Evolutionary conservation across 92 coral and sea anemone species (phyloP).

Genomic region (Siderastrea siderea): DNA sequence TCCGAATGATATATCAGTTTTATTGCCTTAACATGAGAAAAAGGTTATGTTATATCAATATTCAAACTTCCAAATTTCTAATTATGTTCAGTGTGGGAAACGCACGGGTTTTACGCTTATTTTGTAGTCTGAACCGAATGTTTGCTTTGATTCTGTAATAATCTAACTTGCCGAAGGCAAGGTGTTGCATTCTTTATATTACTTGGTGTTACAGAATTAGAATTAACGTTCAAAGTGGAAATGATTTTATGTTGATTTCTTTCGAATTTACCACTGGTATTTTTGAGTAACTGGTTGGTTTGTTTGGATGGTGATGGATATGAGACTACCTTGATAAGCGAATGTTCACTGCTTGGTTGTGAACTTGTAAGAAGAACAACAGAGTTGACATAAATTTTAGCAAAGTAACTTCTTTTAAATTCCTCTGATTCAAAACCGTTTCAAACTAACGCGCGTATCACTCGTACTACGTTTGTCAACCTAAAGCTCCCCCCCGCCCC

Average conservation of each 20-base stretch:
- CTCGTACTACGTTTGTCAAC: too few species aligned
- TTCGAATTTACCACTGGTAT: background rate
- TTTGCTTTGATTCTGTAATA: conserved; percentile 1
- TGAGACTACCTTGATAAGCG: background rate
- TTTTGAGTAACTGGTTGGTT: too few species aligned
- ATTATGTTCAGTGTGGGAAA: background rate
- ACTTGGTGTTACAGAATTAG: background rate
- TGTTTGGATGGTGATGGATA: background rate
- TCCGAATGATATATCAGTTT: background rate
- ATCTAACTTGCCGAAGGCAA: background rate
- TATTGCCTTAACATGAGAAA: background rate
- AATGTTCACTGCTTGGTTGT: too few species aligned
- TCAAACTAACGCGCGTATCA: too few species aligned
- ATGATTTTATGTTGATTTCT: background rate
- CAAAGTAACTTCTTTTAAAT: too few species aligned
- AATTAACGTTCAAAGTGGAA: background rate
- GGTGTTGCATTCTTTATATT: background rate
- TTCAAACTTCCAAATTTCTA: background rate
- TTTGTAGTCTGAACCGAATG: background rate
- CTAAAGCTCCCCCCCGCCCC: too few species aligned
- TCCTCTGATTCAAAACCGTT: too few species aligned
- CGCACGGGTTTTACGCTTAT: background rate
- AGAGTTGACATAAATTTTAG: too few species aligned
- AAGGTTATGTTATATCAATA: conserved; percentile 6
- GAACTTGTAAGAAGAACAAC: too few species aligned